Percentiles rank a stretch among this genome's conserved stretches.
Evolutionary conservation across 2,888 invertebrate genomes (phyloP).

Genomic region (Gortyna flavago): DNA sequence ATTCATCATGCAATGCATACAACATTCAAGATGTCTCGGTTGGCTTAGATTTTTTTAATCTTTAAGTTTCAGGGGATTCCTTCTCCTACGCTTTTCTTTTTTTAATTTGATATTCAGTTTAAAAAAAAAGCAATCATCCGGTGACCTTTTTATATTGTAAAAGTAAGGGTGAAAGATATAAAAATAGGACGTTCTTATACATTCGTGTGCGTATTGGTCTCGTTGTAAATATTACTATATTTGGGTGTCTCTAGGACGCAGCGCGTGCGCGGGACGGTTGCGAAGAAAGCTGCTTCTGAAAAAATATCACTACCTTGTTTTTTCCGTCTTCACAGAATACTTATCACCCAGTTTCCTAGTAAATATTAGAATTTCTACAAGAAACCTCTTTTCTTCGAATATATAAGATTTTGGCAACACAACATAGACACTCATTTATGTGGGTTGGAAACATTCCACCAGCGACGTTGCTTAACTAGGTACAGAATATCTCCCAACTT

Average conservation of each 20-base stretch:
- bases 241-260: not conserved
- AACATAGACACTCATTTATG: not conserved
- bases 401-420: not conserved
- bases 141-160: not conserved
- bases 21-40: conserved; percentile 8
- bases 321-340: not conserved
- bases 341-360: not conserved
- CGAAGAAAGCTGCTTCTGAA: too few relatives aligned
- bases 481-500: not conserved
- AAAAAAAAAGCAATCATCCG: not conserved
- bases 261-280: too few relatives aligned
- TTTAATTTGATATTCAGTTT: not conserved
- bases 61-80: not conserved
- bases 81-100: not conserved
- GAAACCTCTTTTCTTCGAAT: not conserved
- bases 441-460: not conserved
- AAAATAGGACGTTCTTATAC: not conserved
- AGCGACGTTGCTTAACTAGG: not conserved
- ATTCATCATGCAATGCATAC: conserved; percentile 41
- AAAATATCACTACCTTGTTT: not conserved
- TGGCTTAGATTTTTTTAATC: not conserved
- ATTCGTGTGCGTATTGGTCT: too few relatives aligned
- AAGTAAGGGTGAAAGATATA: not conserved
- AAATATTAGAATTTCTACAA: not conserved
- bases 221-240: not conserved